Evolutionary conservation across 2,113 vertebrate genomes (phyloP).

Genomic region (Rhineura floridana): DNA sequence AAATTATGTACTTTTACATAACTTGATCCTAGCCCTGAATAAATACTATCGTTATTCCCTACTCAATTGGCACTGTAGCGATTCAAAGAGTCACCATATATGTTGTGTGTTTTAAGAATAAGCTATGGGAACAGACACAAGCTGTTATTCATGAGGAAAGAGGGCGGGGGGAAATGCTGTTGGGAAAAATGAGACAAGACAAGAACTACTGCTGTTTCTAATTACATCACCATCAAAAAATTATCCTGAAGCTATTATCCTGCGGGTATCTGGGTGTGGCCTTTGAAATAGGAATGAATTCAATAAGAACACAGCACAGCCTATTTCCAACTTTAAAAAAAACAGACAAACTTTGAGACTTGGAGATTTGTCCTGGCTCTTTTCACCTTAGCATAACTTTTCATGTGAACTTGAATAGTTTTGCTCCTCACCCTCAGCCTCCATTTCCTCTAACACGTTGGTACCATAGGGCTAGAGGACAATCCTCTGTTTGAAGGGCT

Average conservation of each 20-base stretch:
- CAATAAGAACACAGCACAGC: not conserved
- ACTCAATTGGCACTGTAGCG: not conserved
- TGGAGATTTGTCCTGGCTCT: not conserved
- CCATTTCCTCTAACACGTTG: not conserved
- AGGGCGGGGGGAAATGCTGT: not conserved
- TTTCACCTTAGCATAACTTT: not conserved
- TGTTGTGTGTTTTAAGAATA: not conserved
- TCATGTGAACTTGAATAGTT: not conserved
- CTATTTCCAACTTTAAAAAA: not conserved
- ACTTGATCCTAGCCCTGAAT: not conserved
- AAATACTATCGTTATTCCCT: not conserved
- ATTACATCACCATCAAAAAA: not conserved
- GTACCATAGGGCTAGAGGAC: not conserved
- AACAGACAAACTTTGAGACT: too few relatives aligned
- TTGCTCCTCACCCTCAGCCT: not conserved
- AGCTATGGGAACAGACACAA: not conserved
- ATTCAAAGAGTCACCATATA: not conserved
- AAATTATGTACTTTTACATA: not conserved
- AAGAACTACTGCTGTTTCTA: not conserved
- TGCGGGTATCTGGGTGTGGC: not conserved
- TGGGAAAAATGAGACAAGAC: not conserved
- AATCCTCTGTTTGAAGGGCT: not conserved
- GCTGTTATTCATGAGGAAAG: not conserved
- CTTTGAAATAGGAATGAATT: not conserved
- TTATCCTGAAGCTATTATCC: not conserved